These are phyloP conservation scores for Nebria brevicollis DNA, from an alignment of 2,888 invertebrate genomes.

Conservation along the genomic window DNA sequence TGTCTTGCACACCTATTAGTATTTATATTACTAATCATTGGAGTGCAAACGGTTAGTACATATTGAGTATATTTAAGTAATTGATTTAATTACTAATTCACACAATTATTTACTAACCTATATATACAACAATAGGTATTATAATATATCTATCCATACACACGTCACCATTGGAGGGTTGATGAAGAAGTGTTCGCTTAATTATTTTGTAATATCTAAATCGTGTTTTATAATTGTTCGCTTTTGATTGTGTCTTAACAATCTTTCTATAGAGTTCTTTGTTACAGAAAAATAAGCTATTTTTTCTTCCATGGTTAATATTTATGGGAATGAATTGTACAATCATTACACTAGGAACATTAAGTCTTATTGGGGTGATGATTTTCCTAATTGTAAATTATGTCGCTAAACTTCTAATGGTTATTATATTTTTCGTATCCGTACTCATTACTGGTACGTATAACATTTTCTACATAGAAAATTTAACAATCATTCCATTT, in stretches of 20 bases:
- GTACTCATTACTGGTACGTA: slow-evolving; percentile 34
- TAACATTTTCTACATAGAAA: background rate
- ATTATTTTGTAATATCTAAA: background rate
- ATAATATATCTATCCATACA: background rate
- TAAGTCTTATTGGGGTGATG: slow-evolving; percentile 25
- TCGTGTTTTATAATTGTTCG: background rate
- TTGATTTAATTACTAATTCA: background rate
- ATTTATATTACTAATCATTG: slow-evolving; percentile 23
- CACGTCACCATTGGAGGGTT: background rate
- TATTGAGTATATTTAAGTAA: background rate
- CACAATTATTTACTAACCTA: background rate
- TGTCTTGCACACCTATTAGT: slow-evolving; percentile 20
- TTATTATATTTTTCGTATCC: slow-evolving; percentile 33
- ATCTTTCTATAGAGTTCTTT: background rate
- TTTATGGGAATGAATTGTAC: slow-evolving; percentile 32
- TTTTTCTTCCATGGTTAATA: slow-evolving; percentile 39
- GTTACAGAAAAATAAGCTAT: slow-evolving; percentile 38
- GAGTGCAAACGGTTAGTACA: slow-evolving; percentile 24
- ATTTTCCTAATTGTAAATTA: slow-evolving; percentile 26
- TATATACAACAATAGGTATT: background rate
- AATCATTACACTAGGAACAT: slow-evolving; percentile 16
- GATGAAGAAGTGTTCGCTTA: background rate
- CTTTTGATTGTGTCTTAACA: background rate
- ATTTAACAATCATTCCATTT: background rate
- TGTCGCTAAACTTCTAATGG: slow-evolving; percentile 32